A percentile compares a stretch with the other conserved stretches of the same genome.
These are phyloP conservation scores for Ameiurus melas DNA, from an alignment of 2,113 vertebrate genomes.

Conservation along the genomic window DNA sequence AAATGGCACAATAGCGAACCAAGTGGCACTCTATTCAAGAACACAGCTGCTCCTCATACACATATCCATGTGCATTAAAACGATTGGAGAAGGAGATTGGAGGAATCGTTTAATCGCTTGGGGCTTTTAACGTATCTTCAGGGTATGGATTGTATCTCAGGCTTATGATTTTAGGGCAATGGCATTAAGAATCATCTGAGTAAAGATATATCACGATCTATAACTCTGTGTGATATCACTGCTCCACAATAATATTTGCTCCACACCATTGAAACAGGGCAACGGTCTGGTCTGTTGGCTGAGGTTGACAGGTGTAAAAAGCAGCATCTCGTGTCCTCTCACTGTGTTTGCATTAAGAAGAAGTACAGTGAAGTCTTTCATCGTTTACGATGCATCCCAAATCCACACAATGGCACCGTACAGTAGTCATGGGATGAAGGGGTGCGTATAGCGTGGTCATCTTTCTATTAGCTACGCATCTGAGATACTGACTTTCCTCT, in stretches of 20 bases:
- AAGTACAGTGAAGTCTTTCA: constrained; percentile 95
- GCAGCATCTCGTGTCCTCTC: constrained; percentile 29
- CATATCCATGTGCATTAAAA: constrained; percentile 13
- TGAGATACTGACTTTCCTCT: constrained; percentile 21
- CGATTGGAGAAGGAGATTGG: neutral
- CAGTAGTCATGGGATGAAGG: constrained; percentile 84
- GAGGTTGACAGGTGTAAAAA: constrained; percentile 23
- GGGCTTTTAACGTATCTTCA: constrained; percentile 18
- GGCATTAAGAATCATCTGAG: neutral
- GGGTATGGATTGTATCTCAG: neutral
- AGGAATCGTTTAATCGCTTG: neutral
- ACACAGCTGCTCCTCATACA: constrained; percentile 35
- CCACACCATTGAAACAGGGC: neutral
- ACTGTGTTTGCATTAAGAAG: constrained; percentile 43
- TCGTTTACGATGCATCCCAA: constrained; percentile 84
- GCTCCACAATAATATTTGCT: constrained; percentile 10
- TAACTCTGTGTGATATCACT: neutral
- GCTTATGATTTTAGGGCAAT: neutral
- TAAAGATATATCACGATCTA: neutral
- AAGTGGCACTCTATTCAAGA: constrained; percentile 29
- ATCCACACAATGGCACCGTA: constrained; percentile 88
- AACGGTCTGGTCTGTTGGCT: constrained; percentile 8
- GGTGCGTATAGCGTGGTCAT: constrained; percentile 82
- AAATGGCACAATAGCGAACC: constrained; percentile 16
- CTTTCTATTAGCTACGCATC: constrained; percentile 65